A percentile compares a stretch with the other conserved stretches of the same genome.
phyloP scores from a whole-genome alignment of 2,113 vertebrate genomes.

The Okapia johnstoni region DNA sequence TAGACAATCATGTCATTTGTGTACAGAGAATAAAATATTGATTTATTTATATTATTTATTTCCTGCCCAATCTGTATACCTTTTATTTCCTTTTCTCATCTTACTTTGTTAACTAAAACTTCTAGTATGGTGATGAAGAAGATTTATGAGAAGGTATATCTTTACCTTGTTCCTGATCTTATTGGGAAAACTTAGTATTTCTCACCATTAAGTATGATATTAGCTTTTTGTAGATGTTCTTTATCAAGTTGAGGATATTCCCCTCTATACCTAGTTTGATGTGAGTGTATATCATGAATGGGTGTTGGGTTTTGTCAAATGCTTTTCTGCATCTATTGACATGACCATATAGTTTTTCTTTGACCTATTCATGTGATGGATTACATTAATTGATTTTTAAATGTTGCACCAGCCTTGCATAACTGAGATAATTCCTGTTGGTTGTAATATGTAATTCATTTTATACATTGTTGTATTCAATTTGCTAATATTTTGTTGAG shows the following conservation, averaged over 20 bases:
- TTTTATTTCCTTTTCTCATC: not conserved
- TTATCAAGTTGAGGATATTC: not conserved
- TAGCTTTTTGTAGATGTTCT: not conserved
- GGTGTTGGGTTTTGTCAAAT: not conserved
- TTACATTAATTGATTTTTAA: not conserved
- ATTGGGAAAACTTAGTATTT: not conserved
- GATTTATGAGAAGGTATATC: not conserved
- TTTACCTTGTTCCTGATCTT: not conserved
- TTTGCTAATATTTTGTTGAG: not conserved
- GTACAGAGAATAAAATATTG: not conserved
- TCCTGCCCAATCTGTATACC: not conserved
- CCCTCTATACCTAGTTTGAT: not conserved
- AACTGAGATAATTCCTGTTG: not conserved
- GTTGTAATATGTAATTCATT: not conserved
- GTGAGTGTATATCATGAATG: not conserved
- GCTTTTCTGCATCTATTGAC: not conserved
- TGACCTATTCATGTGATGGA: not conserved
- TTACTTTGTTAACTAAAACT: not conserved
- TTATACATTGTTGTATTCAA: not conserved
- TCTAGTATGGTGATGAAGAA: not conserved
- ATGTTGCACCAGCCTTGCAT: not conserved
- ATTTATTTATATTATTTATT: not conserved
- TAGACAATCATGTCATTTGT: not conserved
- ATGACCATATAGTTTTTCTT: not conserved
- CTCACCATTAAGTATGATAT: not conserved